Percentiles rank a stretch among this genome's conserved stretches.
phyloP scores from a whole-genome alignment of 2,888 invertebrate genomes.

The Podotricha telesiphe region DNA sequence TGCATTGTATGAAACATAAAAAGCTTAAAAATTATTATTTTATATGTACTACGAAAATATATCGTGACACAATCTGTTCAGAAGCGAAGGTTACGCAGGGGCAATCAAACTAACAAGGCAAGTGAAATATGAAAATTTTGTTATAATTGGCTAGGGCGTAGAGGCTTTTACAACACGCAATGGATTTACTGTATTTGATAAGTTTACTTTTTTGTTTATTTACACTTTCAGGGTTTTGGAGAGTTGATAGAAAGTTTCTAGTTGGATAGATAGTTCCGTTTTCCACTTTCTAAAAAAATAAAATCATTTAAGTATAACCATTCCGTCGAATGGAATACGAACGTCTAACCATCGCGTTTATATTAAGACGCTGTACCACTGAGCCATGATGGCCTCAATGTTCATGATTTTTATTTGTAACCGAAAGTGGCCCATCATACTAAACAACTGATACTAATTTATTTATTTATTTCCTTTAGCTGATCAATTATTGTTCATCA shows the following conservation, averaged over 20 bases:
- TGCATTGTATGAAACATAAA: neutral
- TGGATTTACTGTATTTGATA: neutral
- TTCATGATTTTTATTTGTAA: too few species aligned
- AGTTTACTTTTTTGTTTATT: neutral
- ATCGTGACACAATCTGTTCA: slow-evolving; percentile 14
- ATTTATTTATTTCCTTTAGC: too few species aligned
- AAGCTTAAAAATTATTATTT: neutral
- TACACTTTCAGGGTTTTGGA: neutral
- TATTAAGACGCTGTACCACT: too few species aligned
- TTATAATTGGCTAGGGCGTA: slow-evolving; percentile 2
- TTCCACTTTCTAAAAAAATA: too few species aligned
- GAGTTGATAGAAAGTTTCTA: neutral
- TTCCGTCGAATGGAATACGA: too few species aligned
- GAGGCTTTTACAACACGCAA: slow-evolving; percentile 14
- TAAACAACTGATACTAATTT: too few species aligned
- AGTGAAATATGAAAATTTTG: slow-evolving; percentile 10
- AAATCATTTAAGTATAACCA: too few species aligned
- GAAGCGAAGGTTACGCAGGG: neutral
- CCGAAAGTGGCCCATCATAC: too few species aligned
- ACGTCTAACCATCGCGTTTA: too few species aligned
- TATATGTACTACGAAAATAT: neutral
- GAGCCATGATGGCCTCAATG: too few species aligned
- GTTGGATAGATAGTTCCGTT: too few species aligned
- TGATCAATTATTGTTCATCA: too few species aligned
- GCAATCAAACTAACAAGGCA: slow-evolving; percentile 14